Conservation (phyloP, 2,113 vertebrate genomes). For the Thinocorus orbignyianus region DNA sequence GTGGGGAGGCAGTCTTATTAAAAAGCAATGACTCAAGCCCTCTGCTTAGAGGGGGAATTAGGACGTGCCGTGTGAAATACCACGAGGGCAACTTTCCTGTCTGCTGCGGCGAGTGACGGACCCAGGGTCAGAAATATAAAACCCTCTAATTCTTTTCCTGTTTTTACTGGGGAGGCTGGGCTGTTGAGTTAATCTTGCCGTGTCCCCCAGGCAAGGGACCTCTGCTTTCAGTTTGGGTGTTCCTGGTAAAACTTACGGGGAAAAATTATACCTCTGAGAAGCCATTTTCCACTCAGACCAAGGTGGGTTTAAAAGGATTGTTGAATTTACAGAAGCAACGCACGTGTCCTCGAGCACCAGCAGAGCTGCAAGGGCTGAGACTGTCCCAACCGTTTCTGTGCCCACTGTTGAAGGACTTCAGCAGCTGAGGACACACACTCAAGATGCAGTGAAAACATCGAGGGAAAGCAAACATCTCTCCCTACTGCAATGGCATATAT, state of each 20-base stretch:
- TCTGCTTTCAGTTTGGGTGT: not conserved
- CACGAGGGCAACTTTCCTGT: slow-evolving; percentile 20
- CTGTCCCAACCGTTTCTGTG: not conserved
- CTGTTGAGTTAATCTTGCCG: not conserved
- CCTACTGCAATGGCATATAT: not conserved
- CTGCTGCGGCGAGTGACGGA: not conserved
- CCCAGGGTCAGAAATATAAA: not conserved
- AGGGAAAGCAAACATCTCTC: not conserved
- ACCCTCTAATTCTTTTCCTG: slow-evolving; percentile 10
- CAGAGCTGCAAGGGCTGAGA: not conserved
- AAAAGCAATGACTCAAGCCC: slow-evolving; percentile 59
- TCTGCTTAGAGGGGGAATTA: slow-evolving; percentile 51
- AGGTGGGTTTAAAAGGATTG: not conserved
- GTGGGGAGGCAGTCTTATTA: slow-evolving; percentile 44
- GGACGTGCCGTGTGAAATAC: not conserved
- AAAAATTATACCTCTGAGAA: not conserved
- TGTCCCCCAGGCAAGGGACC: not conserved
- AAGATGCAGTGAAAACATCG: not conserved
- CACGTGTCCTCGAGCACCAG: not conserved
- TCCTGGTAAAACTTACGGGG: not conserved
- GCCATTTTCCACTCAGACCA: not conserved
- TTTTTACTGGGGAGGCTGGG: not conserved
- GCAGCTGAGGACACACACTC: not conserved
- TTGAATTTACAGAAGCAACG: not conserved
- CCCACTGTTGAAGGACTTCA: not conserved